Conservation (phyloP, 2,113 vertebrate genomes). For the Sakesphorus luctuosus region DNA sequence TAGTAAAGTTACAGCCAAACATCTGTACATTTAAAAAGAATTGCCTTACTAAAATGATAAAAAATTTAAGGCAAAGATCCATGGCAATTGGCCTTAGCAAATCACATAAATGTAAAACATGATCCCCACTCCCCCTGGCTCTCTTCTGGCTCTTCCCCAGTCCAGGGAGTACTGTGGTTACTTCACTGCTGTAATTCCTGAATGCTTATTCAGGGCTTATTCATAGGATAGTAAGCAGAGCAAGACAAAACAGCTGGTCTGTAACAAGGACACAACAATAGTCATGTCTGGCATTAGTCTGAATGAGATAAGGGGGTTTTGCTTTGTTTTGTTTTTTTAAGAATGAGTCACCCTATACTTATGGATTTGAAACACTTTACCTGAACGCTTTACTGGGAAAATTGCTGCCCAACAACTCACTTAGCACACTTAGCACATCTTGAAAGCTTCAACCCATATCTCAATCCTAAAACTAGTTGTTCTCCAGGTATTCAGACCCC, state of each 20-base stretch:
- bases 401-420: neutral
- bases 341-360: neutral
- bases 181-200: constrained; percentile 18
- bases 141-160: neutral
- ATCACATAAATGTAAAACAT: neutral
- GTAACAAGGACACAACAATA: constrained; percentile 62
- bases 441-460: neutral
- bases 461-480: neutral
- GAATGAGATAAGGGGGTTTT: constrained; percentile 4
- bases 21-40: neutral
- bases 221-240: constrained; percentile 56
- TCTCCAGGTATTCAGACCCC: neutral
- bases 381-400: constrained; percentile 25
- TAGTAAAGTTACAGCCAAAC: neutral
- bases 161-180: constrained; percentile 25
- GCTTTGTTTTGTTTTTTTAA: neutral
- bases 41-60: neutral
- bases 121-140: neutral
- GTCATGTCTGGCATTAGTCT: constrained; percentile 55
- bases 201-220: constrained; percentile 68
- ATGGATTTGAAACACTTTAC: constrained; percentile 46
- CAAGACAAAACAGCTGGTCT: constrained; percentile 68
- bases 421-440: neutral
- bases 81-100: neutral
- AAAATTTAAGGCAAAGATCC: neutral